Conservation (phyloP, 2,797 vertebrate species). For the Characodon lateralis region DNA sequence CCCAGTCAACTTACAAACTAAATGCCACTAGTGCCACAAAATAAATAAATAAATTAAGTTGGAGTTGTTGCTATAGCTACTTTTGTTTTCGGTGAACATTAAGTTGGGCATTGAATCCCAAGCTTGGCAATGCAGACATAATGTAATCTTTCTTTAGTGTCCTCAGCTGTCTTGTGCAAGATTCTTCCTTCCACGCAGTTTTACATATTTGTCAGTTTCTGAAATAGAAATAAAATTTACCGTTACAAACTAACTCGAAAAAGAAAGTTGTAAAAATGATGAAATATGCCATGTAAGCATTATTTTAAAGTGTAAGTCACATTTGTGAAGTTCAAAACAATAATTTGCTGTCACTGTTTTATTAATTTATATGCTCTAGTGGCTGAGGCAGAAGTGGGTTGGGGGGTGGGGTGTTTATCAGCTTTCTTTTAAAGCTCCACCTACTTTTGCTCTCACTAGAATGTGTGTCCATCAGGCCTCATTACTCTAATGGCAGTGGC, state of each 20-base stretch:
- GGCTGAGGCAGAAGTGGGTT: conserved; percentile 58
- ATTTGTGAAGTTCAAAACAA: neutral
- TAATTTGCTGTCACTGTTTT: conserved; percentile 48
- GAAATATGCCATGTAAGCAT: neutral
- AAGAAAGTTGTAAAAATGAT: neutral
- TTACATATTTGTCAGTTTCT: neutral
- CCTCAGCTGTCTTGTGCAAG: neutral
- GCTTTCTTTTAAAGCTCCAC: conserved; percentile 67
- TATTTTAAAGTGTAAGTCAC: neutral
- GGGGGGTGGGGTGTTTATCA: conserved; percentile 65
- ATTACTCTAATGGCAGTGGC: conserved; percentile 77
- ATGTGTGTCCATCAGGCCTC: conserved; percentile 83
- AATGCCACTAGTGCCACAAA: too few relatives aligned
- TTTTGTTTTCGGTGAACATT: neutral
- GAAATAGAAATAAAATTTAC: neutral
- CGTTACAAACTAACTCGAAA: neutral
- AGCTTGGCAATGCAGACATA: neutral
- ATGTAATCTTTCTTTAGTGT: neutral
- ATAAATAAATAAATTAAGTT: neutral
- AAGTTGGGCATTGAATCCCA: neutral
- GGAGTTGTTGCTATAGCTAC: neutral
- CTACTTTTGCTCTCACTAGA: conserved; percentile 58
- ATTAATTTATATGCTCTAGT: conserved; percentile 68
- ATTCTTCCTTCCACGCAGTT: neutral
- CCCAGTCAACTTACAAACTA: too few relatives aligned